Base-by-base conservation (phyloP, 2,888 invertebrate species). In the Oscheius sp. region DNA sequence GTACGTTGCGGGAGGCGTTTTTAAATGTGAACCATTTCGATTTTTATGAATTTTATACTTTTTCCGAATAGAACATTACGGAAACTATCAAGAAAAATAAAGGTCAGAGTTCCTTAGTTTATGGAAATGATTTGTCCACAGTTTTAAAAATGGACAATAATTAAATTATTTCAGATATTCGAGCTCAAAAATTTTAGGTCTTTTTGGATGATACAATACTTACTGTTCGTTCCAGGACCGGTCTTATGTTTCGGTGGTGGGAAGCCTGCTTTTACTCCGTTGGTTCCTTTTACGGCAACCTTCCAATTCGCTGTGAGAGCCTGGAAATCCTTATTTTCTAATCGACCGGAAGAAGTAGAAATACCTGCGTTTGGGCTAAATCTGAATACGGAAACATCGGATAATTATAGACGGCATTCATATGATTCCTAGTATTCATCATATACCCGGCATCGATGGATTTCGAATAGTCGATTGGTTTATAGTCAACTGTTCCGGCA, bases 201-300 rank as follows among this genome's bases (percentile, higher is more conserved):
- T n/a, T n/a, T n/a, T n/a, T n/a, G n/a, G n/a, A n/a, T n/a, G n/a
- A n/a, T n/a, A n/a, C 28, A 22, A n/a, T n/a, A 67, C 67, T 57
- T 20, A 67, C 67, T 67, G 49, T 67, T 67, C 24, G 67, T 67
- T 44, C 67, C 67, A 22, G 67, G 67, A 49, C 67, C 67, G 14
- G 67, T 67, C 17, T 49, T 22, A 36, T 49, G 47, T 28, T 61
- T 61, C 26, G 45, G 28, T 8, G 47, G 45, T 2, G 67, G 57
- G 24, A 50, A 44, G 14, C 59, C 57, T 1, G 22, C 33, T 24
- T 56, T 56, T 9, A 24, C 24, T 12, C 24, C 17, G 44, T 41
- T 44, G 26, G 24, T n/a, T 12, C 38, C 57, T 20, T 41, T 59
- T 14, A 26, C 59, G 20, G 59, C 59, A 9, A 20, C 30, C 20